Evolutionary conservation across 2,113 vertebrate species (phyloP).

Genomic region (Rhinopomastus cyanomelas): DNA sequence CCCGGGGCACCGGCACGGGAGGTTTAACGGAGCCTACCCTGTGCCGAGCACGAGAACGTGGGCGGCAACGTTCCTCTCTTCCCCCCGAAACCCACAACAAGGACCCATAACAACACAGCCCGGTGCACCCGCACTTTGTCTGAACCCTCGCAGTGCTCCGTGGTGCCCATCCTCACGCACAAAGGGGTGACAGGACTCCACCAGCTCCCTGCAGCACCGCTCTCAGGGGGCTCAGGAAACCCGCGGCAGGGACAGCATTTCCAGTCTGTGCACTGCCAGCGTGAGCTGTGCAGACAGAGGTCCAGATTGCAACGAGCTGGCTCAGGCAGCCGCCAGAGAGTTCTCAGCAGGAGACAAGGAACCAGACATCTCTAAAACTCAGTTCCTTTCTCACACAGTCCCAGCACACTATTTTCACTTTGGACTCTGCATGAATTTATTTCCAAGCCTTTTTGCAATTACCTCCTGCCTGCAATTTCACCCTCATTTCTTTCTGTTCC

Average conservation of each 20-base stretch:
- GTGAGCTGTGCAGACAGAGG: rapidly evolving
- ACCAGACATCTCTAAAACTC: background rate
- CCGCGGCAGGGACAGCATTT: background rate
- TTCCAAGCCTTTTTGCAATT: background rate
- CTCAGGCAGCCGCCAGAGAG: background rate
- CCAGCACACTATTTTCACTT: background rate
- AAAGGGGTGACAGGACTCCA: background rate
- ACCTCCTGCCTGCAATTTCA: background rate
- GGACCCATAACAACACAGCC: no score
- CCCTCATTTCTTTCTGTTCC: background rate
- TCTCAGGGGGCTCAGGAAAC: background rate
- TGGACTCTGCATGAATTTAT: background rate
- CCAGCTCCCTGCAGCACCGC: background rate
- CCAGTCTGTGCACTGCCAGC: rapidly evolving
- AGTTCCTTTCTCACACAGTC: background rate
- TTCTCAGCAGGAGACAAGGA: background rate
- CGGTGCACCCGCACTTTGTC: no score
- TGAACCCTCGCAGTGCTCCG: rapidly evolving
- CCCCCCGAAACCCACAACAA: no score
- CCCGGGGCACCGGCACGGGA: no score
- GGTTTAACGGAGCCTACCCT: no score
- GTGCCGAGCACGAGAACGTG: no score
- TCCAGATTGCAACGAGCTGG: rapidly evolving
- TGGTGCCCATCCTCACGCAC: rapidly evolving
- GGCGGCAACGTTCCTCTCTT: no score